These are phyloP conservation scores for Aldabrachelys gigantea DNA, from an alignment of 2,113 vertebrate species.

Conservation along the genomic window DNA sequence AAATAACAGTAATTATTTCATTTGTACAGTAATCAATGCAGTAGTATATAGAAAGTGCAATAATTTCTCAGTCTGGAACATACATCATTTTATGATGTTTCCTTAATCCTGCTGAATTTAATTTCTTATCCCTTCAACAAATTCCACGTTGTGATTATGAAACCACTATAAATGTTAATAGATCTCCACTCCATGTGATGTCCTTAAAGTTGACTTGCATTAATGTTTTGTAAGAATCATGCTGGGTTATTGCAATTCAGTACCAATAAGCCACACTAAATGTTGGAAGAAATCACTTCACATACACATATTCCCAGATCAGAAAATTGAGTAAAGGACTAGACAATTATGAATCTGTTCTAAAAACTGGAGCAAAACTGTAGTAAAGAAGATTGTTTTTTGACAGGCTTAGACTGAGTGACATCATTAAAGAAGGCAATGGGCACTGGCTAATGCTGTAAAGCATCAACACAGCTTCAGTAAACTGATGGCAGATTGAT, in stretches of 20 bases:
- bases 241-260: not conserved
- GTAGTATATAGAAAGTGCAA: not conserved
- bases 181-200: not conserved
- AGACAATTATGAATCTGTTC: not conserved
- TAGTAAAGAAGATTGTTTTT: not conserved
- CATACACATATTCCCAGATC: not conserved
- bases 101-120: not conserved
- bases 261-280: not conserved
- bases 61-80: not conserved
- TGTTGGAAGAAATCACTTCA: not conserved
- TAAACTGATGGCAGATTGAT: not conserved
- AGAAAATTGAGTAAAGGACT: not conserved
- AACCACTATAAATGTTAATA: not conserved
- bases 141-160: not conserved
- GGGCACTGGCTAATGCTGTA: not conserved
- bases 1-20: not conserved
- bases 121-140: not conserved
- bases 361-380: not conserved
- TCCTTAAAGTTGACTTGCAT: accelerated
- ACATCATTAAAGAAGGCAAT: not conserved
- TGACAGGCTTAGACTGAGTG: not conserved
- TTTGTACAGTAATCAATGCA: not conserved
- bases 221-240: not conserved
- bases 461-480: not conserved
- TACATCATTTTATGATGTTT: not conserved